These are phyloP conservation scores for Drosophila pseudotalamancana DNA, from an alignment of 2,888 invertebrate species.

Conservation along the genomic window DNA sequence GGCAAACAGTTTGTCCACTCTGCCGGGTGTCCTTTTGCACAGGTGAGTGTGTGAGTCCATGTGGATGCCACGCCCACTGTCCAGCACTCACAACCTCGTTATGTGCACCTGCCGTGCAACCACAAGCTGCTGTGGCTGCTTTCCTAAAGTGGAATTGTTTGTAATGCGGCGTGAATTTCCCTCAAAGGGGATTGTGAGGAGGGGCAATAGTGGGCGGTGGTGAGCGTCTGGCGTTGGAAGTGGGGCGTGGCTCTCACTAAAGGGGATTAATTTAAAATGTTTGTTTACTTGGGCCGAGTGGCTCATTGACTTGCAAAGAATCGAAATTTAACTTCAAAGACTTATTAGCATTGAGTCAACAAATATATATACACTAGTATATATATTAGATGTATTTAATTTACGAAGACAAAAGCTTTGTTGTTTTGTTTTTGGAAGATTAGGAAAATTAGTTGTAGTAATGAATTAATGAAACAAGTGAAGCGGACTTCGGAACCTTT, in stretches of 20 bases:
- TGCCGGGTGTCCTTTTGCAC: constrained; percentile 14
- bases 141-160: constrained; percentile 76
- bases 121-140: constrained; percentile 72
- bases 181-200: too few species aligned
- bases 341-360: neutral
- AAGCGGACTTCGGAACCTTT: too few species aligned
- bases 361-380: too few species aligned
- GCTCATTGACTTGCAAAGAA: neutral
- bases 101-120: constrained; percentile 47
- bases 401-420: too few species aligned
- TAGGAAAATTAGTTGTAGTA: too few species aligned
- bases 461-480: too few species aligned
- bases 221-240: too few species aligned
- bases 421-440: too few species aligned
- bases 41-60: constrained; percentile 1
- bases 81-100: constrained; percentile 21
- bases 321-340: neutral
- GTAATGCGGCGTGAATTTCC: constrained; percentile 57
- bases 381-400: too few species aligned
- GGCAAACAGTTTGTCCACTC: constrained; percentile 13
- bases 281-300: constrained; percentile 40
- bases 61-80: constrained; percentile 24
- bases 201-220: neutral
- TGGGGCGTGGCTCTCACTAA: constrained; percentile 10
- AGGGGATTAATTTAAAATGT: constrained; percentile 65